Conservation (phyloP, 2,888 invertebrate genomes). For the Napeogenes sylphis region DNA sequence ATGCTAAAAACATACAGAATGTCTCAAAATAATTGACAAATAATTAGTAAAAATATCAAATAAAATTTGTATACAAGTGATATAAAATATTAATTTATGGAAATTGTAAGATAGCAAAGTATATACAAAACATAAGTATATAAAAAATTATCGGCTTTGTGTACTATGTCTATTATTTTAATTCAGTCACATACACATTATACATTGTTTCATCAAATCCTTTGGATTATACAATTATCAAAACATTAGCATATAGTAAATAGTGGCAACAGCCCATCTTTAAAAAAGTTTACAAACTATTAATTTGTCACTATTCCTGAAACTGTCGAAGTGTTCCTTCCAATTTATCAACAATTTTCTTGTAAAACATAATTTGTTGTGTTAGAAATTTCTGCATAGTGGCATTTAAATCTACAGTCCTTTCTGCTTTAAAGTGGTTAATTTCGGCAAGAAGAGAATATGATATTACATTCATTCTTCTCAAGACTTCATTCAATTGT, state of each 20-base stretch:
- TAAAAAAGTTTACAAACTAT: slow-evolving; percentile 23
- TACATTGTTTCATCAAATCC: slow-evolving; percentile 56
- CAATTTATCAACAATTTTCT: slow-evolving; percentile 86
- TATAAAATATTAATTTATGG: slow-evolving; percentile 49
- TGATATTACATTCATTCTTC: slow-evolving; percentile 93
- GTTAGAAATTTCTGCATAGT: slow-evolving; percentile 91
- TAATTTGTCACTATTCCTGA: slow-evolving; percentile 53
- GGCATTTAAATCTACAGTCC: slow-evolving; percentile 89
- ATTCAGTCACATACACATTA: slow-evolving; percentile 66
- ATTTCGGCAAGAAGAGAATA: slow-evolving; percentile 96
- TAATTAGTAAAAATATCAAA: slow-evolving; percentile 53
- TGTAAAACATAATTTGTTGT: slow-evolving; percentile 95
- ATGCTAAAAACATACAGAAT: slow-evolving; percentile 58
- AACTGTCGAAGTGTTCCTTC: slow-evolving; percentile 76
- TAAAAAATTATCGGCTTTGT: slow-evolving; percentile 40
- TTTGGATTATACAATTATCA: slow-evolving; percentile 49
- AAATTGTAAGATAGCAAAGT: slow-evolving; percentile 53
- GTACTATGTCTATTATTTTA: slow-evolving; percentile 39
- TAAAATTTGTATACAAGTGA: slow-evolving; percentile 44
- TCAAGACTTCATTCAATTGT: slow-evolving; percentile 87
- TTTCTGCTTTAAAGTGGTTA: slow-evolving; percentile 92
- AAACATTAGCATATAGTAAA: slow-evolving; percentile 29
- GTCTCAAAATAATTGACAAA: slow-evolving; percentile 63
- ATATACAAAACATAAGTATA: slow-evolving; percentile 50
- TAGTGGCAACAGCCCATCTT: slow-evolving; percentile 35